Conservation (phyloP, 1,140 invertebrate genomes). For the Hesperophylax magnus region DNA sequence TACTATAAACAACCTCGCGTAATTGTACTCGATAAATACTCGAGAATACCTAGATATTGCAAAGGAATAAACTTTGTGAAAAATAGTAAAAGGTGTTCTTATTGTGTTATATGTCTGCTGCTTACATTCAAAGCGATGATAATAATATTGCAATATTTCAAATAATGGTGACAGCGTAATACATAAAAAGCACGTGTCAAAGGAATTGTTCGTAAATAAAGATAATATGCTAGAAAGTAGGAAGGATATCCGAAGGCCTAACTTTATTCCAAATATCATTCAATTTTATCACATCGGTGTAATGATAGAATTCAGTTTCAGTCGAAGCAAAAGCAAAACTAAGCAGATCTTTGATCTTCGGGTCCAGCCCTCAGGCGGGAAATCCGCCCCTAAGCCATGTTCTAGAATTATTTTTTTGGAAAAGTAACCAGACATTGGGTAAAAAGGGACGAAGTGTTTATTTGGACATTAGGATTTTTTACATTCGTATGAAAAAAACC, state of each 20-base stretch:
- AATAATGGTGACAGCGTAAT: too few relatives aligned
- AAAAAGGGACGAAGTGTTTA: background rate
- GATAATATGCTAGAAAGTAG: background rate
- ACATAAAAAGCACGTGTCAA: background rate
- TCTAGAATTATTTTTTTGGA: background rate
- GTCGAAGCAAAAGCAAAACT: constrained; percentile 9
- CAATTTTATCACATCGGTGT: constrained; percentile 1
- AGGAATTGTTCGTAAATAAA: background rate
- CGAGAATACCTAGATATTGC: too few relatives aligned
- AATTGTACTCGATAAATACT: too few relatives aligned
- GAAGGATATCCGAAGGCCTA: background rate
- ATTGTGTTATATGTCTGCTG: too few relatives aligned
- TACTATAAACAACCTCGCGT: background rate
- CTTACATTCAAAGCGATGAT: too few relatives aligned
- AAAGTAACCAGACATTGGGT: background rate
- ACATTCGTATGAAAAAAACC: background rate
- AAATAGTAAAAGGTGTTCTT: too few relatives aligned
- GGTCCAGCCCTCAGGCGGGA: constrained; percentile 8
- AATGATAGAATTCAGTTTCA: constrained; percentile 21
- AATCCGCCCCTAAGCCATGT: background rate
- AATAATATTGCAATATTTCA: too few relatives aligned
- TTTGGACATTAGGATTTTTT: background rate
- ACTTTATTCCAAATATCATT: constrained; percentile 8
- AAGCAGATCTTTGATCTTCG: constrained; percentile 26
- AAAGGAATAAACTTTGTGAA: too few relatives aligned